A percentile compares a stretch with the other conserved stretches of the same genome.
These are phyloP conservation scores for Piscicola geometra DNA, from an alignment of 2,888 invertebrate genomes.

Conservation along the genomic window DNA sequence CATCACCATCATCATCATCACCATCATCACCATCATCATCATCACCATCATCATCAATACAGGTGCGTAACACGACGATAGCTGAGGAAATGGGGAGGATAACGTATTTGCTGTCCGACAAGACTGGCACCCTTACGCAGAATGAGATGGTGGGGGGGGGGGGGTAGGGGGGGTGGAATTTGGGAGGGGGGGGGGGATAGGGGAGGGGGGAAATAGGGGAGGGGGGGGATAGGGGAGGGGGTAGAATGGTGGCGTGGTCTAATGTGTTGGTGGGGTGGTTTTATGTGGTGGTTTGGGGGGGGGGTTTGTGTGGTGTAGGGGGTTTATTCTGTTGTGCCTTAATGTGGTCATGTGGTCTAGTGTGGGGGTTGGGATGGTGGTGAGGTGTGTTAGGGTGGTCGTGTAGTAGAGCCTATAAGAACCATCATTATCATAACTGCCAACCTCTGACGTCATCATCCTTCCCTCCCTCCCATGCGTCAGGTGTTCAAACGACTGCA, in stretches of 20 bases:
- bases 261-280: slow-evolving; percentile 17
- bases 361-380: no score
- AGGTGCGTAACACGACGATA: slow-evolving; percentile 90
- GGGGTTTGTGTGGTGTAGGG: not conserved
- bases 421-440: not conserved
- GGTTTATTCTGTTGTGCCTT: no score
- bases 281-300: not conserved
- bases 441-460: not conserved
- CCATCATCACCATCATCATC: slow-evolving; percentile 20
- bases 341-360: no score
- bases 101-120: slow-evolving; percentile 91
- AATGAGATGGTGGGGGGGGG: slow-evolving; percentile 78
- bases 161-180: no score
- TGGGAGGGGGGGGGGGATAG: no score
- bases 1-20: slow-evolving; percentile 12
- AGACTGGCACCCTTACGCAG: slow-evolving; percentile 95
- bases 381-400: no score
- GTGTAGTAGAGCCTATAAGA: no score
- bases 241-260: not conserved
- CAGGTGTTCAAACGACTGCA: slow-evolving; percentile 83
- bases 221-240: no score
- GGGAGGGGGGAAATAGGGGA: no score
- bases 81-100: slow-evolving; percentile 96
- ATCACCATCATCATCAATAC: slow-evolving; percentile 14
- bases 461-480: not conserved